Evolutionary conservation across 2,113 vertebrate genomes (phyloP), one percentile per base, ranked within the genome.

Genomic region (Larimichthys polyactis): DNA sequence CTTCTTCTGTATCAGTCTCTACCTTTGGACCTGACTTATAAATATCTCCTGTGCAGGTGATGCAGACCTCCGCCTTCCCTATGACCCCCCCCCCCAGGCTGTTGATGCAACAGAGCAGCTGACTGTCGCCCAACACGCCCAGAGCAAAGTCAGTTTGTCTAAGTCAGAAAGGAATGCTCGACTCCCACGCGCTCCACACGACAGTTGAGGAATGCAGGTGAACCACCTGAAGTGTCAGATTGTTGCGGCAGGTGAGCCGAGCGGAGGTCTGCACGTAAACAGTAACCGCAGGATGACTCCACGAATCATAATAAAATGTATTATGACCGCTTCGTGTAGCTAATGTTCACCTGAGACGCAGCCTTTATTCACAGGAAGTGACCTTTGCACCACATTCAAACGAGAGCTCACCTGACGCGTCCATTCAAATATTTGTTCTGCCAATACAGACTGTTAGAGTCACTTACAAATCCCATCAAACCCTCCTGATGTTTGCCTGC

Each of bases 191-290:
- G 43, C 51, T 36, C 11, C 55, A 40, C 22, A 12, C 40, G 65
- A 71, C 87, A 78, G 62, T 11, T 51, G 0, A 11, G 81, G 90
- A 94, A 93, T 91, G 91, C 75, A 72, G 83, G 78, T 76, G 11
- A 90, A 81, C 83, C 68, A 68, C 79, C 60, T 57, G 40, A 80
- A 59, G 52, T 36, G 17, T 44, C 48, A 32, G 15, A 77, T 24
- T 78, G 81, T 73, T 52, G 51, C 12, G 7, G 54, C 71, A 83
- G 82, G 75, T 90, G 81, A 84, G 71, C 81, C 49, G 59, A 62
- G 64, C 24, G 19, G 48, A 57, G 57, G n/a, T 12, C 48, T 51
- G 46, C 11, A 10, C 62, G 43, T 87, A 76, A 90, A 90, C 55
- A 87, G 86, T 87, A 84, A 87, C 78, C 46, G 51, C 49, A 32